These are phyloP conservation scores for Druceiella hillmani DNA, from an alignment of 2,888 invertebrate species.

Conservation along the genomic window DNA sequence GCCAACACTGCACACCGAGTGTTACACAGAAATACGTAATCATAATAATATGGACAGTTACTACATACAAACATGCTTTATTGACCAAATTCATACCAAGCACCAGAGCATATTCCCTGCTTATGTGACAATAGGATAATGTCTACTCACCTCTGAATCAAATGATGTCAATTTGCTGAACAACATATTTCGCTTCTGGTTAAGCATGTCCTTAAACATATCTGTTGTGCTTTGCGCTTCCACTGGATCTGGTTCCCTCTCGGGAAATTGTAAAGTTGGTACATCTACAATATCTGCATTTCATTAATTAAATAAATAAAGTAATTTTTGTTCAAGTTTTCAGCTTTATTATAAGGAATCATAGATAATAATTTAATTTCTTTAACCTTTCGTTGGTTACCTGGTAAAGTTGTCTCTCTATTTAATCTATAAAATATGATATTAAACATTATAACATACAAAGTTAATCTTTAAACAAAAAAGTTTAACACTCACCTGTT, in stretches of 20 bases:
- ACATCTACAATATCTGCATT: constrained; percentile 35
- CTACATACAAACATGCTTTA: too few species aligned
- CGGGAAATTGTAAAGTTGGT: constrained; percentile 55
- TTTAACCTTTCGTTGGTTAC: too few species aligned
- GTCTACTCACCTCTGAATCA: constrained; percentile 84
- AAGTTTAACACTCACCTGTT: constrained; percentile 41
- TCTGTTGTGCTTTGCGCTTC: constrained; percentile 78
- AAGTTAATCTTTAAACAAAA: too few species aligned
- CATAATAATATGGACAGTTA: too few species aligned
- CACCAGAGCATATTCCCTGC: too few species aligned
- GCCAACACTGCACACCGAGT: too few species aligned
- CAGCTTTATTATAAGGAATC: too few species aligned
- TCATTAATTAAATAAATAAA: constrained; percentile 5
- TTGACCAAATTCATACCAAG: too few species aligned
- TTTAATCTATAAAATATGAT: neutral
- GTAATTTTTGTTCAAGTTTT: neutral
- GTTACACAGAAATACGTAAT: too few species aligned
- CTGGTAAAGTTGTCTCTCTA: constrained; percentile 10
- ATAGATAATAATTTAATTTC: too few species aligned
- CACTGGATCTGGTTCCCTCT: constrained; percentile 56
- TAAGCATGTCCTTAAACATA: constrained; percentile 90
- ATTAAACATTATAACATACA: constrained; percentile 1
- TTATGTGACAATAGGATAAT: too few species aligned
- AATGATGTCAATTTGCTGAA: constrained; percentile 84
- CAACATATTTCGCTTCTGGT: constrained; percentile 84